A percentile compares a stretch with the other conserved stretches of the same genome.
These are phyloP conservation scores for Thripadectes ignobilis DNA, from an alignment of 2,797 vertebrate genomes.

Conservation along the genomic window DNA sequence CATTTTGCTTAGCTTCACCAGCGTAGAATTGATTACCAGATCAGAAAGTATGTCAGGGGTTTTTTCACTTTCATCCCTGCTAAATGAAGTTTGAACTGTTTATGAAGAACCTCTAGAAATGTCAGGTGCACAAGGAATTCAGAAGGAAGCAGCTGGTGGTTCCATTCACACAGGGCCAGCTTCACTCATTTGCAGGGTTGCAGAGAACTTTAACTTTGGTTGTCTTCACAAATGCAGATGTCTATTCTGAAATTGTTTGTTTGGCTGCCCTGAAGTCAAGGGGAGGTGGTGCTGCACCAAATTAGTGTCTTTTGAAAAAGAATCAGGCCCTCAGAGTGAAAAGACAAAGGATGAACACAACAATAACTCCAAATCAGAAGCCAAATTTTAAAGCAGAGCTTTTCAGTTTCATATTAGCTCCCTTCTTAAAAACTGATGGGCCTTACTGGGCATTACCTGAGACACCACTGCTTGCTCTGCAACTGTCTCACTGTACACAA, in stretches of 20 bases:
- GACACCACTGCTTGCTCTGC: not conserved
- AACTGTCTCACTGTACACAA: not conserved
- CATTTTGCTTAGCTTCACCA: not conserved
- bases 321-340: not conserved
- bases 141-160: not conserved
- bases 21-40: fast-evolving
- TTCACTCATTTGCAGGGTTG: not conserved
- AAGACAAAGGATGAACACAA: not conserved
- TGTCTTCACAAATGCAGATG: not conserved
- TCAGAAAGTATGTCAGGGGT: not conserved
- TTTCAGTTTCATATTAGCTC: not conserved
- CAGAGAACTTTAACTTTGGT: not conserved
- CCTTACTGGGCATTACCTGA: not conserved
- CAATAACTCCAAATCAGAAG: not conserved
- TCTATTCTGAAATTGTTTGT: not conserved
- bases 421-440: not conserved
- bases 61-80: not conserved
- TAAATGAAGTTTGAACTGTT: not conserved
- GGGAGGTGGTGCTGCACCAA: not conserved
- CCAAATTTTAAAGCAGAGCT: not conserved
- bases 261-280: not conserved
- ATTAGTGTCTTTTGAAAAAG: not conserved
- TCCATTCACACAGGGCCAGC: not conserved
- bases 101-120: not conserved
- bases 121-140: not conserved